phyloP scores from a whole-genome alignment of 2,113 vertebrate genomes.

The Salvelinus sp. region DNA sequence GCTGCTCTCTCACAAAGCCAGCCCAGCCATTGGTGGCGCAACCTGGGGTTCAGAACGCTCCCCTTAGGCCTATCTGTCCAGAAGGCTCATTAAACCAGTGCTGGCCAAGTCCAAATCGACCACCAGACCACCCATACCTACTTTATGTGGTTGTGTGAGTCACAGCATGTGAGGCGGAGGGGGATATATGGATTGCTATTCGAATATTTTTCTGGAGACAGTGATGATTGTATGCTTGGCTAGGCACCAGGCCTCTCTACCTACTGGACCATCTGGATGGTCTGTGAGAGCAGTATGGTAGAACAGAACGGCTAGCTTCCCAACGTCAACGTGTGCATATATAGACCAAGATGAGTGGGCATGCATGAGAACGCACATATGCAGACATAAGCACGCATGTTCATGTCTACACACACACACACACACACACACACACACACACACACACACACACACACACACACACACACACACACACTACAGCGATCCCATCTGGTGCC shows the following conservation, averaged over 20 bases:
- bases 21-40: not conserved
- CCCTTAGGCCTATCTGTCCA: not conserved
- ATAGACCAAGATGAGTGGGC: not conserved
- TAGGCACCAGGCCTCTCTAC: constrained; percentile 42
- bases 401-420: constrained; percentile 9
- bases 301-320: not conserved
- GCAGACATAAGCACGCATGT: constrained; percentile 3
- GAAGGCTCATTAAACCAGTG: constrained; percentile 42
- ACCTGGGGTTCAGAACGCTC: not conserved
- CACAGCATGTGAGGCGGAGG: not conserved
- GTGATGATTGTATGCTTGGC: constrained; percentile 31
- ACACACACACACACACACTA: constrained; percentile 14
- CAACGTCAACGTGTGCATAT: not conserved
- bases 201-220: constrained; percentile 13
- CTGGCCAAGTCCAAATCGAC: constrained; percentile 26
- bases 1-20: not conserved
- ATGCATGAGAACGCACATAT: not conserved
- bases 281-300: constrained; percentile 5
- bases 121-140: constrained; percentile 14
- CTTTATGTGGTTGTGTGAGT: not conserved
- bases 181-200: not conserved
- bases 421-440: constrained; percentile 29
- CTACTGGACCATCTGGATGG: constrained; percentile 34
- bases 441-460: constrained; percentile 16
- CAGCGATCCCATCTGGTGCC: constrained; percentile 28